These are phyloP conservation scores for Lutraria rhynchaena DNA, from an alignment of 1,140 invertebrate genomes.

Conservation along the genomic window DNA sequence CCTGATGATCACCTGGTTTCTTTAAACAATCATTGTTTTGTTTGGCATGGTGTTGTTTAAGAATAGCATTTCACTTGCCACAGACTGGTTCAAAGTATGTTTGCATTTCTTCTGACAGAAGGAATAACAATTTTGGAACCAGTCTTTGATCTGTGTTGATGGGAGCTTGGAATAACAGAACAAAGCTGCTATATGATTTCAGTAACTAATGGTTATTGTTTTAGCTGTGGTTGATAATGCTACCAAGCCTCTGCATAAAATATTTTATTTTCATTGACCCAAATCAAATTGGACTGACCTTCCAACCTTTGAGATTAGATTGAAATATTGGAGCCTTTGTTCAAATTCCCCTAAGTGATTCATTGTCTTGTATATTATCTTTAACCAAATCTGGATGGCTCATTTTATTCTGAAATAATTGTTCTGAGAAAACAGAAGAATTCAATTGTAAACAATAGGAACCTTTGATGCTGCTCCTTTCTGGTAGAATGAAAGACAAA, in stretches of 20 bases:
- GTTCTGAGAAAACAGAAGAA: constrained; percentile 59
- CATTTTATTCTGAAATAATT: constrained; percentile 60
- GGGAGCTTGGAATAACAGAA: constrained; percentile 56
- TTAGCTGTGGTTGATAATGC: constrained; percentile 51
- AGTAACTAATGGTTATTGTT: constrained; percentile 54
- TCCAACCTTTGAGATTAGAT: constrained; percentile 44
- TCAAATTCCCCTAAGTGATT: constrained; percentile 33
- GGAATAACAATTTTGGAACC: constrained; percentile 54
- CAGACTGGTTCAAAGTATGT: constrained; percentile 48
- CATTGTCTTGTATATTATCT: constrained; percentile 53
- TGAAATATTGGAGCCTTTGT: constrained; percentile 43
- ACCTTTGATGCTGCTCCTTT: constrained; percentile 42
- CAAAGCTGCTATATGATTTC: constrained; percentile 28
- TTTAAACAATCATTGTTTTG: constrained; percentile 49
- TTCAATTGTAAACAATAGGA: constrained; percentile 58
- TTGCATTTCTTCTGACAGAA: constrained; percentile 53
- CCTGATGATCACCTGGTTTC: constrained; percentile 9
- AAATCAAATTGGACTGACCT: constrained; percentile 57
- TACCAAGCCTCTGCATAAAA: constrained; percentile 37
- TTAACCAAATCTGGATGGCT: constrained; percentile 56
- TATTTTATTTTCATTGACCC: constrained; percentile 59
- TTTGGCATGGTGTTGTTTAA: constrained; percentile 29
- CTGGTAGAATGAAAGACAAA: constrained; percentile 24
- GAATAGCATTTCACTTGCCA: constrained; percentile 40
- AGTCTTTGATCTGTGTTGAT: constrained; percentile 56